phyloP scores from a whole-genome alignment of 2,113 vertebrate genomes.

The Potamarius usumacintae region DNA sequence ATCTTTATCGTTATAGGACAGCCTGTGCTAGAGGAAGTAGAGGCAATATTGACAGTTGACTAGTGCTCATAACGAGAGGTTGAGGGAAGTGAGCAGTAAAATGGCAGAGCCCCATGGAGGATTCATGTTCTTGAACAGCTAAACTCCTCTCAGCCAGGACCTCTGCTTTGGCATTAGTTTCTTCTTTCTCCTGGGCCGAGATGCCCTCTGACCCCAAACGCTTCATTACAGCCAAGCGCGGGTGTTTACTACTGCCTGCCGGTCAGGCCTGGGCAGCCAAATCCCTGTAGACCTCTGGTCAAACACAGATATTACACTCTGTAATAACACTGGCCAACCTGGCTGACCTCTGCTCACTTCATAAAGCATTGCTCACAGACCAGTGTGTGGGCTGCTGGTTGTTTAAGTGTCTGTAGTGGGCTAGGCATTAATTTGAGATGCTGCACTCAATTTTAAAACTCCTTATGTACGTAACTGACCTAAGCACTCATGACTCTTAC shows the following conservation, averaged over 20 bases:
- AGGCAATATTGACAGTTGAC: constrained; percentile 42
- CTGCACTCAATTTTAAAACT: constrained; percentile 33
- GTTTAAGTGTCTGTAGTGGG: constrained; percentile 50
- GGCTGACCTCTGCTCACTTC: constrained; percentile 69
- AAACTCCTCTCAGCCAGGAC: constrained; percentile 57
- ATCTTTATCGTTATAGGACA: constrained; percentile 32
- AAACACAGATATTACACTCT: constrained; percentile 79
- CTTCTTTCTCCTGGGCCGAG: constrained; percentile 76
- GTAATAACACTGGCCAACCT: constrained; percentile 74
- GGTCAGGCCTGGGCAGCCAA: constrained; percentile 68
- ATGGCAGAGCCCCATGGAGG: constrained; percentile 47
- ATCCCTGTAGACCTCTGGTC: constrained; percentile 76
- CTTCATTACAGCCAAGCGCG: constrained; percentile 74
- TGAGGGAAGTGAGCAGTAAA: constrained; percentile 38
- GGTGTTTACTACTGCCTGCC: constrained; percentile 72
- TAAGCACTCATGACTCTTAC: constrained; percentile 1
- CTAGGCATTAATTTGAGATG: constrained; percentile 30
- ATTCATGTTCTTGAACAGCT: constrained; percentile 34
- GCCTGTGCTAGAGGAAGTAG: constrained; percentile 26
- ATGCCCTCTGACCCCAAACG: constrained; percentile 75
- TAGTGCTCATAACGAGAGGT: constrained; percentile 50
- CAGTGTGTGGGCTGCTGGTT: constrained; percentile 69
- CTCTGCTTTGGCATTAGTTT: constrained; percentile 74
- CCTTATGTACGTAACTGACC: constrained; percentile 16
- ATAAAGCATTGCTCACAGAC: constrained; percentile 73